These are phyloP conservation scores for Mobula hypostoma DNA, from an alignment of 2,113 vertebrate genomes.

Conservation along the genomic window DNA sequence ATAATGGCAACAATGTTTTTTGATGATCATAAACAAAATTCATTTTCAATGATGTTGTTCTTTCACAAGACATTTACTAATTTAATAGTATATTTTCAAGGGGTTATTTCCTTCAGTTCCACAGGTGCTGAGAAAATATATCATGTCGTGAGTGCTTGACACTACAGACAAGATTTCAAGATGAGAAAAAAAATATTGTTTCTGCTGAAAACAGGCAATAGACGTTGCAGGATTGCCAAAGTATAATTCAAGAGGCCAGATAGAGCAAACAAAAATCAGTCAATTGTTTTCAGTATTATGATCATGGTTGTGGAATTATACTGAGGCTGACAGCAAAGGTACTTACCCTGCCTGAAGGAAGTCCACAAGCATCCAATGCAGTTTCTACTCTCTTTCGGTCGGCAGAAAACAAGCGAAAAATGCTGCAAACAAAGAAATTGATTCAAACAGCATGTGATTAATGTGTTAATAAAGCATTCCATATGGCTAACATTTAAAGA, in stretches of 20 bases:
- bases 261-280: neutral
- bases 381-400: constrained; percentile 92
- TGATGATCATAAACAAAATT: neutral
- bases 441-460: neutral
- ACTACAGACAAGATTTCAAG: neutral
- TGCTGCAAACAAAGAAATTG: constrained; percentile 56
- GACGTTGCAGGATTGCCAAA: neutral
- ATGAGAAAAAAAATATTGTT: neutral
- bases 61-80: neutral
- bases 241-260: neutral
- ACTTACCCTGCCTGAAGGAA: constrained; percentile 89
- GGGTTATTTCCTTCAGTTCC: neutral
- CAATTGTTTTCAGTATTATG: neutral
- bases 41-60: neutral
- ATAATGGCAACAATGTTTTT: neutral
- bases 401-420: constrained; percentile 87
- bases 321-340: neutral
- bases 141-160: neutral
- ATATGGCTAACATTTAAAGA: neutral
- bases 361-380: constrained; percentile 81
- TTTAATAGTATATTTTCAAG: neutral
- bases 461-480: neutral
- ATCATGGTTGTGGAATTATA: neutral
- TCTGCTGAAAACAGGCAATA: neutral
- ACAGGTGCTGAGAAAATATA: neutral